These are phyloP conservation scores for Acomys russatus DNA, from an alignment of 2,797 vertebrate species.

Conservation along the genomic window DNA sequence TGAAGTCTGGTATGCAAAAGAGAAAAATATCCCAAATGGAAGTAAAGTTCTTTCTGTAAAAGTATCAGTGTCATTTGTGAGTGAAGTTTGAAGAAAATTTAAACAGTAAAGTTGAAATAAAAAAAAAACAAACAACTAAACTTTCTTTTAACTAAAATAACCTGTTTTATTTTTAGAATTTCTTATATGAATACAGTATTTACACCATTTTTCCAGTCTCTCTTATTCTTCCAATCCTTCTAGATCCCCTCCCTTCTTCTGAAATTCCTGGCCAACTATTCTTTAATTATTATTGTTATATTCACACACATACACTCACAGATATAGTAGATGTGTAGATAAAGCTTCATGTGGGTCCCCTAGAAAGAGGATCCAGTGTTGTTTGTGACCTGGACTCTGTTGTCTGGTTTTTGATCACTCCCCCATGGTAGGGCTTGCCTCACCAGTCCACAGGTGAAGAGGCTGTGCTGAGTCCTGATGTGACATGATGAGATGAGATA, in stretches of 20 bases:
- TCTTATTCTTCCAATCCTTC: background rate
- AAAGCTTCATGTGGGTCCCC: no score
- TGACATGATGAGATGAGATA: no score
- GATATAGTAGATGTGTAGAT: no score
- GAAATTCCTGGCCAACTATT: background rate
- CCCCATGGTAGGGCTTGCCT: no score
- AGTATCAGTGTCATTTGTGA: background rate
- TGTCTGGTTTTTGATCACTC: no score
- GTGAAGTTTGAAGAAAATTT: conserved; percentile 30
- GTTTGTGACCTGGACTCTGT: no score
- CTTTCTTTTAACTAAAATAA: background rate
- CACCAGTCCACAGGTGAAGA: no score
- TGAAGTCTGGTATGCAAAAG: conserved; percentile 49
- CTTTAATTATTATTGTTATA: background rate
- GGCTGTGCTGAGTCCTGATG: no score
- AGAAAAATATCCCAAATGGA: background rate
- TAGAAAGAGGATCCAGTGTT: no score
- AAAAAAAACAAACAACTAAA: background rate
- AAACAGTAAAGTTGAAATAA: background rate
- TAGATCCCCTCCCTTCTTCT: background rate
- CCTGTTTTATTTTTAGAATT: background rate
- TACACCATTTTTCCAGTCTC: background rate
- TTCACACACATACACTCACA: background rate
- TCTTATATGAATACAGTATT: background rate
- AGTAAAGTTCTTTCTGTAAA: background rate